A percentile compares a stretch with the other conserved stretches of the same genome.
phyloP scores from a whole-genome alignment of 2,888 invertebrate species.

The Drosophila setosimentum region DNA sequence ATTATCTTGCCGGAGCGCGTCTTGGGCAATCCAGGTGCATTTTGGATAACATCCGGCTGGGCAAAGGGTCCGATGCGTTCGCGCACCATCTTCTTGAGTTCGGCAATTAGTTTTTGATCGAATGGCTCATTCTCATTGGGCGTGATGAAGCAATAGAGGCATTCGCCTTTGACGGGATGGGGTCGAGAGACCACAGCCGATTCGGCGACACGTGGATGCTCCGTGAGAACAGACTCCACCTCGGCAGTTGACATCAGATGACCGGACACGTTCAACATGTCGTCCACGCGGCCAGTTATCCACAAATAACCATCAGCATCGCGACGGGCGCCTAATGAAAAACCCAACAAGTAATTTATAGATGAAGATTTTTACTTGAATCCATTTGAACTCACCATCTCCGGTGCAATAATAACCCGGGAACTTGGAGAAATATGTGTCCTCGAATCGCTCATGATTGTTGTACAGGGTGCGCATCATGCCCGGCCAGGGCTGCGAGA shows the following conservation, averaged over 20 bases:
- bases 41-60: conserved; percentile 96
- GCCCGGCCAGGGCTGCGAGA: conserved; percentile 98
- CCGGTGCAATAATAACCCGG: conserved; percentile 99
- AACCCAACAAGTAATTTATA: background rate
- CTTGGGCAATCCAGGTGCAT: conserved; percentile 97
- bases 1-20: conserved; percentile 99
- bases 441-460: conserved; percentile 95
- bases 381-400: conserved; percentile 90
- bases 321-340: conserved; percentile 91
- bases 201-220: conserved; percentile 93
- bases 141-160: conserved; percentile 98
- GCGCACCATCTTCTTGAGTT: conserved; percentile 92
- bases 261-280: conserved; percentile 99
- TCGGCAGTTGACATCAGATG: conserved; percentile 99
- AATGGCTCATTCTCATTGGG: conserved; percentile 92
- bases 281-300: conserved; percentile 98
- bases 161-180: conserved; percentile 98
- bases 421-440: conserved; percentile 97
- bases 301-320: conserved; percentile 98
- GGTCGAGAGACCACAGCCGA: conserved; percentile 98
- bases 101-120: conserved; percentile 89
- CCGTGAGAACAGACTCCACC: conserved; percentile 93
- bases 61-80: conserved; percentile 98
- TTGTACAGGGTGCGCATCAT: conserved; percentile 98
- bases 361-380: background rate